Evolutionary conservation across 2,797 vertebrate genomes (phyloP).

Genomic region (Siniperca obscura): DNA sequence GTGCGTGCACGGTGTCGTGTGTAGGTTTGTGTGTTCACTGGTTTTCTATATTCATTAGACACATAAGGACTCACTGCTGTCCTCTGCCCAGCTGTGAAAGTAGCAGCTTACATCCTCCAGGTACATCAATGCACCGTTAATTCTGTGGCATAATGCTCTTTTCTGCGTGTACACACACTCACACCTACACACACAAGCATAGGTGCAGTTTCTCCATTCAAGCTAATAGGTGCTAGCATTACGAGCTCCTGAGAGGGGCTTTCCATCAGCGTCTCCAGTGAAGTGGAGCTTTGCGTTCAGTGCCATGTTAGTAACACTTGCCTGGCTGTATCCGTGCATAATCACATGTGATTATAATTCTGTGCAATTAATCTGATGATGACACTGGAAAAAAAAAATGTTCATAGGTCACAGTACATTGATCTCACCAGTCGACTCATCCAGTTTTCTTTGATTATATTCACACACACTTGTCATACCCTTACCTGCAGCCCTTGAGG

Average conservation of each 20-base stretch:
- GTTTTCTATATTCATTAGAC: slow-evolving; percentile 59
- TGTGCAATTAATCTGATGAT: slow-evolving; percentile 43
- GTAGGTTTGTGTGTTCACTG: slow-evolving; percentile 26
- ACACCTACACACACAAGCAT: slow-evolving; percentile 16
- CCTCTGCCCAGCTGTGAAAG: slow-evolving; percentile 65
- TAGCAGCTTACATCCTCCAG: slow-evolving; percentile 54
- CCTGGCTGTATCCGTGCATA: slow-evolving; percentile 17
- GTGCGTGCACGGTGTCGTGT: background rate
- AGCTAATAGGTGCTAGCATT: slow-evolving; percentile 15
- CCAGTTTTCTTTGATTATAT: slow-evolving; percentile 46
- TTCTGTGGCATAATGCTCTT: slow-evolving; percentile 55
- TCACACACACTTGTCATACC: slow-evolving; percentile 32
- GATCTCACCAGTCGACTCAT: slow-evolving; percentile 32
- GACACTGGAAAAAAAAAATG: slow-evolving; percentile 24
- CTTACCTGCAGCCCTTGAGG: slow-evolving; percentile 43
- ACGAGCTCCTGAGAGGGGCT: slow-evolving; percentile 34
- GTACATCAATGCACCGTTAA: slow-evolving; percentile 56
- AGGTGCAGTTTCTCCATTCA: slow-evolving; percentile 33
- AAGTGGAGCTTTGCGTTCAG: slow-evolving; percentile 39
- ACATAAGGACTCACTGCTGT: slow-evolving; percentile 44
- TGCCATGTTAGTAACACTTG: slow-evolving; percentile 12
- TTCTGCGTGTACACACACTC: slow-evolving; percentile 7
- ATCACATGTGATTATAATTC: slow-evolving; percentile 39
- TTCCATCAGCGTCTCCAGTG: slow-evolving; percentile 35
- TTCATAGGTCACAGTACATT: slow-evolving; percentile 30